Conservation (phyloP, 2,797 vertebrate species). For the Valencia hispanica region DNA sequence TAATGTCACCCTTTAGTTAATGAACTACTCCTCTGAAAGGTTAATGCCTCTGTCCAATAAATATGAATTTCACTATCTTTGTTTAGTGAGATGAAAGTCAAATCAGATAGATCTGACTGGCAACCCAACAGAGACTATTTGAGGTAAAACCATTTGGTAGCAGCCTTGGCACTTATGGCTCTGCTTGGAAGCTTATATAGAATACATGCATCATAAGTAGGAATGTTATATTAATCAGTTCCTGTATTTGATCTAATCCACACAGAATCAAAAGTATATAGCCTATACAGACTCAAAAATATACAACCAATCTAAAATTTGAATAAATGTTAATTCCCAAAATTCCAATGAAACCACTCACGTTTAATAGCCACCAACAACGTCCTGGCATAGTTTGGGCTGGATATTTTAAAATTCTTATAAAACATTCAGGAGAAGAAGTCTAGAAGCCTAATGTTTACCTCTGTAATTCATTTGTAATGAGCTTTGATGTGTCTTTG, state of each 20-base stretch:
- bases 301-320: too few relatives aligned
- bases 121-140: background rate
- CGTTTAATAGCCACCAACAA: too few relatives aligned
- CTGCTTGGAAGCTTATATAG: too few relatives aligned
- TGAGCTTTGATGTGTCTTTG: too few relatives aligned
- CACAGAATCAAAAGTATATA: background rate
- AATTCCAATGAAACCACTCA: too few relatives aligned
- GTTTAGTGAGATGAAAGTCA: background rate
- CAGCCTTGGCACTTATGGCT: background rate
- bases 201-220: too few relatives aligned
- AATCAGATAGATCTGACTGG: background rate
- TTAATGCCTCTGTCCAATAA: background rate
- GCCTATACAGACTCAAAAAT: too few relatives aligned
- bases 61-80: background rate
- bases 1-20: conserved; percentile 2
- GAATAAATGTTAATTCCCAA: too few relatives aligned
- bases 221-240: too few relatives aligned
- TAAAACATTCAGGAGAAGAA: background rate
- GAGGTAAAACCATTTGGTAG: background rate
- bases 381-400: too few relatives aligned
- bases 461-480: too few relatives aligned
- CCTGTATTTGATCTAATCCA: background rate
- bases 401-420: too few relatives aligned
- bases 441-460: background rate
- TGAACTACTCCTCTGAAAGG: background rate